Conservation (phyloP, 2,888 invertebrate species). For the Lapara coniferarum region DNA sequence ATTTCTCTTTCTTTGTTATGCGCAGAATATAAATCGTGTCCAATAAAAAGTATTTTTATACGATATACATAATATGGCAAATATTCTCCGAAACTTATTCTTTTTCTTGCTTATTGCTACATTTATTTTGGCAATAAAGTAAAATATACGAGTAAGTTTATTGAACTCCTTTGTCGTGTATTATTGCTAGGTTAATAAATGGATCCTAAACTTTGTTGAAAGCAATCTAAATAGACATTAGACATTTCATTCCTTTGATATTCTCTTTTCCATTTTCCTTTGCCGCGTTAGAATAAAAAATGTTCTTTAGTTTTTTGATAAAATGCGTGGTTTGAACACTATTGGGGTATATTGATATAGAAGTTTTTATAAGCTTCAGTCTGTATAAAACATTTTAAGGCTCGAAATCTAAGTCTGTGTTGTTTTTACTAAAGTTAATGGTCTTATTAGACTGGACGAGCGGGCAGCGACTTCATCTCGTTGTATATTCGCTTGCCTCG, state of each 20-base stretch:
- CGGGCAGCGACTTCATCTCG: no score
- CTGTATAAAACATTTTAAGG: no score
- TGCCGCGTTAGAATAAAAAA: background rate
- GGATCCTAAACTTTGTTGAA: background rate
- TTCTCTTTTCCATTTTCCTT: background rate
- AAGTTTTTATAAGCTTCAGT: no score
- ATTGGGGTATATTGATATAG: no score
- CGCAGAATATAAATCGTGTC: background rate
- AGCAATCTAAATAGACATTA: constrained; percentile 5
- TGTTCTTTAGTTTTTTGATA: background rate
- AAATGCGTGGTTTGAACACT: no score
- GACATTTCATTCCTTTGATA: constrained; percentile 6
- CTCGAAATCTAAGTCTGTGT: no score
- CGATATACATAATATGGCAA: background rate
- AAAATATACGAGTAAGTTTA: background rate
- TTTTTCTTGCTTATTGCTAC: background rate
- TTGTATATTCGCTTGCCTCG: no score
- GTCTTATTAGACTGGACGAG: no score
- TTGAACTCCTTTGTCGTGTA: constrained; percentile 10
- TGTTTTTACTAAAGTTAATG: no score
- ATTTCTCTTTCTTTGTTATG: background rate
- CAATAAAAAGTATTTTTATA: background rate
- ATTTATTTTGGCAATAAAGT: constrained; percentile 16
- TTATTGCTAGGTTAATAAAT: background rate
- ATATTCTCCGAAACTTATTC: background rate